phyloP scores from a whole-genome alignment of 2,888 invertebrate species.

The Cetonia aurata region DNA sequence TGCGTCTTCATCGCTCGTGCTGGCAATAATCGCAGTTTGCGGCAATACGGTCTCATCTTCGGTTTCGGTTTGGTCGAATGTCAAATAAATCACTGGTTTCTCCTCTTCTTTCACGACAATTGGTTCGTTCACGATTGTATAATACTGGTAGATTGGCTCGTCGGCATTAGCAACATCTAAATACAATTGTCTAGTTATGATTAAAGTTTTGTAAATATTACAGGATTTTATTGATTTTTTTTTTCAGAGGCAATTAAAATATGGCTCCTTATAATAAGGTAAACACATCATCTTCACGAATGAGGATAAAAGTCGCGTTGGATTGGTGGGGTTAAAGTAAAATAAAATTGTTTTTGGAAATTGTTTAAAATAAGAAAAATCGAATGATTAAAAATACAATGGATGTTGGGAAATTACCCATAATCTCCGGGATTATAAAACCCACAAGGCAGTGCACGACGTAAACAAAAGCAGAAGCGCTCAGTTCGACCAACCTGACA shows the following conservation, averaged over 20 bases:
- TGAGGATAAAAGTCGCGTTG: neutral
- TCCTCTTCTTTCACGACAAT: conserved; percentile 48
- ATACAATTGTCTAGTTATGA: conserved; percentile 34
- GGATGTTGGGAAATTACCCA: conserved; percentile 63
- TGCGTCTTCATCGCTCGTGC: conserved; percentile 48
- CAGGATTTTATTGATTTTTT: conserved; percentile 15
- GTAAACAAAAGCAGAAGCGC: neutral
- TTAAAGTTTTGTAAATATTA: neutral
- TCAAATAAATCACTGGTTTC: conserved; percentile 47
- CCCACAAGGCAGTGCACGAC: conserved; percentile 42
- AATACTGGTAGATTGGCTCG: conserved; percentile 54
- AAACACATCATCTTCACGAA: neutral
- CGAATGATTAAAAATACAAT: conserved; percentile 46
- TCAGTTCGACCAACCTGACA: too few species aligned
- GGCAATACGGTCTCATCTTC: conserved; percentile 45
- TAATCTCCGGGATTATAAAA: conserved; percentile 53
- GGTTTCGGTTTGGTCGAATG: conserved; percentile 45
- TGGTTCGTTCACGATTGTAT: conserved; percentile 54
- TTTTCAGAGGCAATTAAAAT: neutral
- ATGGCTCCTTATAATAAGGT: neutral
- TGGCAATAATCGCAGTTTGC: conserved; percentile 40
- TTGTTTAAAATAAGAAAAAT: conserved; percentile 8
- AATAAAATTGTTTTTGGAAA: neutral
- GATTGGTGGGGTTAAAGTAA: neutral
- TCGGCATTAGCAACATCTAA: conserved; percentile 46